phyloP scores from a whole-genome alignment of 2,888 invertebrate genomes.

The Scaptomyza polygonia region DNA sequence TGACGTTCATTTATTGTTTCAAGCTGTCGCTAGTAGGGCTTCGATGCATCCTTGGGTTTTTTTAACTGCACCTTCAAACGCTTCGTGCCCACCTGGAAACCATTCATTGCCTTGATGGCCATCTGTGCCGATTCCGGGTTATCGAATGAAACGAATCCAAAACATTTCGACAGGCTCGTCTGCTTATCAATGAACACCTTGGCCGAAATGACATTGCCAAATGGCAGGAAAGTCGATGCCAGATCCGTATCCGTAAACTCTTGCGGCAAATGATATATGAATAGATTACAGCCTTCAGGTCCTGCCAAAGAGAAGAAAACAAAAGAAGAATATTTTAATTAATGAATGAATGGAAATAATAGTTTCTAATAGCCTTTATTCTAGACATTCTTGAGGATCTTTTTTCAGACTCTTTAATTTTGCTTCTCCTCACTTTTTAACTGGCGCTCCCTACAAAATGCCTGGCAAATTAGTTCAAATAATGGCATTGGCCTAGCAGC shows the following conservation, averaged over 20 bases:
- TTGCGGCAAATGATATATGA: slow-evolving; percentile 99
- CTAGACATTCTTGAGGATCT: neutral
- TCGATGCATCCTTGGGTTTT: slow-evolving; percentile 96
- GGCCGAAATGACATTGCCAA: slow-evolving; percentile 98
- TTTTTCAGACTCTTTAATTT: neutral
- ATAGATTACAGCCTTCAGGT: slow-evolving; percentile 99
- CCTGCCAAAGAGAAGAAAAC: slow-evolving; percentile 85
- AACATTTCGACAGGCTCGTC: slow-evolving; percentile 99
- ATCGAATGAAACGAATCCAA: slow-evolving; percentile 99
- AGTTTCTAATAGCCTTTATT: no score
- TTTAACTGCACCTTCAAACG: slow-evolving; percentile 98
- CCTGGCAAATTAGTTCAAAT: slow-evolving; percentile 27
- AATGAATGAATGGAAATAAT: no score
- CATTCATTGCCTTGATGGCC: slow-evolving; percentile 99
- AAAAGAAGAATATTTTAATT: neutral
- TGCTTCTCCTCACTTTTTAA: no score
- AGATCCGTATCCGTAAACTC: slow-evolving; percentile 99
- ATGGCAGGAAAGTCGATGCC: slow-evolving; percentile 98
- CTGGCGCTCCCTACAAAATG: neutral
- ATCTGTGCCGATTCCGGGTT: slow-evolving; percentile 96
- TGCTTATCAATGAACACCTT: slow-evolving; percentile 99
- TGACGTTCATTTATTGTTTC: neutral
- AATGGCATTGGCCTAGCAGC: neutral
- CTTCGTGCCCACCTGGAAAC: slow-evolving; percentile 98
- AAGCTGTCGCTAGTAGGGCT: slow-evolving; percentile 90